phyloP scores from a whole-genome alignment of 64 coral and sea anemone genomes.

The Pocillopora verrucosa region DNA sequence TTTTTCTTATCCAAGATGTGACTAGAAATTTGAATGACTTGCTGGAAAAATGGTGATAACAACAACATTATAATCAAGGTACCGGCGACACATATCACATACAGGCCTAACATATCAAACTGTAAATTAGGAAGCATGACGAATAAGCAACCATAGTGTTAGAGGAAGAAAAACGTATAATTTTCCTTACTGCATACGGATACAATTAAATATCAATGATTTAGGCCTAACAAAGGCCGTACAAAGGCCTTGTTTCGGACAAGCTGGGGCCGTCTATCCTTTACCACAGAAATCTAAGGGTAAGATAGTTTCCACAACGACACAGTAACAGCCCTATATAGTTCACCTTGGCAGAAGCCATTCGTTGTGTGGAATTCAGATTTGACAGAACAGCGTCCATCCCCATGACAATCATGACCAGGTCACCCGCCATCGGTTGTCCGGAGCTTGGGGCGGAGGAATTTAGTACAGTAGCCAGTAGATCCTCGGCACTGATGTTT shows the following conservation, averaged over 20 bases:
- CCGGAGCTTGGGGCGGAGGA: constrained; percentile 1
- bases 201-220: no score
- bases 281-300: neutral
- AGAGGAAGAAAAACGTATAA: no score
- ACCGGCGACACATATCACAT: neutral
- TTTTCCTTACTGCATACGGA: no score
- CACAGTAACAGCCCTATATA: neutral
- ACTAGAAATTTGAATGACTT: constrained; percentile 21
- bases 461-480: neutral
- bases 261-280: neutral
- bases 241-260: no score
- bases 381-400: neutral
- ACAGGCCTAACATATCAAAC: neutral
- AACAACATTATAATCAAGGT: neutral
- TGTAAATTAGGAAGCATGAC: neutral
- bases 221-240: no score
- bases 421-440: neutral
- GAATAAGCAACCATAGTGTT: no score
- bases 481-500: constrained; percentile 12
- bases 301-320: neutral
- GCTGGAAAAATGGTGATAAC: neutral
- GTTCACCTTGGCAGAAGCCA: constrained; percentile 6
- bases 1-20: constrained; percentile 51
- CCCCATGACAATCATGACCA: neutral
- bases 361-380: constrained; percentile 4